Conservation (phyloP, 2,113 vertebrate genomes). For the Fregata magnificens region DNA sequence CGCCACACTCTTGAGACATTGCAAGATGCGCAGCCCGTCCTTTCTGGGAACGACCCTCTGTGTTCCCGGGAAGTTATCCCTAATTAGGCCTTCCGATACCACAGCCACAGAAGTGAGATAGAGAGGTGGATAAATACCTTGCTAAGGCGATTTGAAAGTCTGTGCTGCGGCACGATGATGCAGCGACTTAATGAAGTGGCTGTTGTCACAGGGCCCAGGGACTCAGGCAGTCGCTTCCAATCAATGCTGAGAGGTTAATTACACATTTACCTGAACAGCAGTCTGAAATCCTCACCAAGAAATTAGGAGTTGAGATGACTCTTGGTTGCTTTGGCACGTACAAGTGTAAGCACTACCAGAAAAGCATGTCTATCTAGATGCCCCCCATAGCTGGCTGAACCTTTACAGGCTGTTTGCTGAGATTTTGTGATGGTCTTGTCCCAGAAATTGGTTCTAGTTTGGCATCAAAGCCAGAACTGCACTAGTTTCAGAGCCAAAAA, state of each 20-base stretch:
- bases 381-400: neutral
- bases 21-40: neutral
- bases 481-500: neutral
- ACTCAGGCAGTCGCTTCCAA: neutral
- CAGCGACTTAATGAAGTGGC: conserved; percentile 18
- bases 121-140: neutral
- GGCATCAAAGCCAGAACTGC: neutral
- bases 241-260: conserved; percentile 48
- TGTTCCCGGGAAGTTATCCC: neutral
- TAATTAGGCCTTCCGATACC: neutral
- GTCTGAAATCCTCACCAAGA: neutral
- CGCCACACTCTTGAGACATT: neutral
- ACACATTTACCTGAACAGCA: conserved; percentile 29
- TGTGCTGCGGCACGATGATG: conserved; percentile 3
- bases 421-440: neutral
- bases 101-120: neutral
- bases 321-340: neutral
- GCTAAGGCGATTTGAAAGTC: neutral
- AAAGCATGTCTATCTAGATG: neutral
- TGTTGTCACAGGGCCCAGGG: conserved; percentile 20
- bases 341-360: neutral
- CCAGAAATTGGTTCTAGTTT: neutral
- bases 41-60: neutral
- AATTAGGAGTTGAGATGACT: neutral
- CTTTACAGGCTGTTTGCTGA: neutral